Conservation (phyloP, 2,888 invertebrate genomes). For the Stictocephala bisonia region DNA sequence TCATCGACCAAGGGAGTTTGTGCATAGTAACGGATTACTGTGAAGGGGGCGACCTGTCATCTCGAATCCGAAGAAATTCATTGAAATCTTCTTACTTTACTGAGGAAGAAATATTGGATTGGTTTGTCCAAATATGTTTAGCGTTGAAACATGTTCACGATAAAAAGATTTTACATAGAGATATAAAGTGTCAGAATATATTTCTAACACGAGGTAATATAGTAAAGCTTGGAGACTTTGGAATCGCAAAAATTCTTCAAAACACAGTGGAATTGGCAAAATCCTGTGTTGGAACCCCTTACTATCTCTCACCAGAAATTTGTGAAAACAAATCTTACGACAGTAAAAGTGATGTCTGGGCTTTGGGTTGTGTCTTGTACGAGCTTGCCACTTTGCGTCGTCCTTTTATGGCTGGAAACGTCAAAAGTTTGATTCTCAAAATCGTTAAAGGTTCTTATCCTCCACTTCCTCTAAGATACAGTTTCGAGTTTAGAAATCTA, state of each 20-base stretch:
- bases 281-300: slow-evolving; percentile 29
- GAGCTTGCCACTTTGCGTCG: slow-evolving; percentile 19
- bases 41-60: slow-evolving; percentile 16
- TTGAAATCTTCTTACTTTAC: slow-evolving; percentile 24
- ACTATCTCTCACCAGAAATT: slow-evolving; percentile 28
- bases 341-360: slow-evolving; percentile 27
- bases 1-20: slow-evolving; percentile 17
- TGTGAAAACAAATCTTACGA: slow-evolving; percentile 24
- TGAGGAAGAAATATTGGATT: slow-evolving; percentile 26
- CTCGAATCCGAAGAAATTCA: slow-evolving; percentile 15
- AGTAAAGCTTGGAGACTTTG: slow-evolving; percentile 25
- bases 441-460: slow-evolving; percentile 29
- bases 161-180: slow-evolving; percentile 32
- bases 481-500: slow-evolving; percentile 31
- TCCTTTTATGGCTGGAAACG: slow-evolving; percentile 18
- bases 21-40: slow-evolving; percentile 26
- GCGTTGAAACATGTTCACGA: slow-evolving; percentile 32
- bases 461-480: slow-evolving; percentile 25
- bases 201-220: slow-evolving; percentile 25
- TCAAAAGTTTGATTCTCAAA: slow-evolving; percentile 29
- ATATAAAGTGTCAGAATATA: slow-evolving; percentile 22
- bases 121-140: slow-evolving; percentile 30
- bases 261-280: slow-evolving; percentile 30
- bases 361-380: slow-evolving; percentile 25
- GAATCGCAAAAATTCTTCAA: slow-evolving; percentile 18